A percentile compares a stretch with the other conserved stretches of the same genome.
Evolutionary conservation across 2,888 invertebrate species (phyloP).

Genomic region (Tetragonisca angustula): DNA sequence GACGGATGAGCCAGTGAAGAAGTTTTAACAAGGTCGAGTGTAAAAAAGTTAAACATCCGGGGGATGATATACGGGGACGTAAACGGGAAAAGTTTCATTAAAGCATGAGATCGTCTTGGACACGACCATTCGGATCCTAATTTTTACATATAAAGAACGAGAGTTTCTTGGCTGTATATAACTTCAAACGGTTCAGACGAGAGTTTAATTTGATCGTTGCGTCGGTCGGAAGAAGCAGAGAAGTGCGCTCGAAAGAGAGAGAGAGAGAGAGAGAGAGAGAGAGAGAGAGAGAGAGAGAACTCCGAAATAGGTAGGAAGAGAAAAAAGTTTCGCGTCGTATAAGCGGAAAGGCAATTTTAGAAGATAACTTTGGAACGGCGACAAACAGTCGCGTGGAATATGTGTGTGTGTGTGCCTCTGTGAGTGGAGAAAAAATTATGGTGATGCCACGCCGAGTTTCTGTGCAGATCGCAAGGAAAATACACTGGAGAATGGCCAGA

Average conservation of each 20-base stretch:
- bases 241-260: background rate
- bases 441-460: conserved; percentile 20
- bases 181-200: conserved; percentile 21
- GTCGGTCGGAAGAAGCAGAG: background rate
- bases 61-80: background rate
- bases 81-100: conserved; percentile 21
- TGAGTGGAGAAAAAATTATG: conserved; percentile 25
- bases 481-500: conserved; percentile 3
- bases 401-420: background rate
- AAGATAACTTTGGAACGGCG: conserved; percentile 39
- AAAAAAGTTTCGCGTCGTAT: conserved; percentile 20
- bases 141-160: conserved; percentile 17
- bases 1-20: background rate
- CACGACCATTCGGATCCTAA: conserved; percentile 17
- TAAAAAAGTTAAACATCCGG: background rate
- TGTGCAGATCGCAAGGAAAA: conserved; percentile 34
- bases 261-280: background rate
- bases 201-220: conserved; percentile 47
- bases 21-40: background rate
- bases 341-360: conserved; percentile 51
- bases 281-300: background rate
- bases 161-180: background rate
- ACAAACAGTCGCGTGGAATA: conserved; percentile 1
- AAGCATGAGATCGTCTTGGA: background rate
- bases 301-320: background rate